Base-by-base conservation (phyloP, 2,888 invertebrate genomes). In the Platerodrilus igneus region DNA sequence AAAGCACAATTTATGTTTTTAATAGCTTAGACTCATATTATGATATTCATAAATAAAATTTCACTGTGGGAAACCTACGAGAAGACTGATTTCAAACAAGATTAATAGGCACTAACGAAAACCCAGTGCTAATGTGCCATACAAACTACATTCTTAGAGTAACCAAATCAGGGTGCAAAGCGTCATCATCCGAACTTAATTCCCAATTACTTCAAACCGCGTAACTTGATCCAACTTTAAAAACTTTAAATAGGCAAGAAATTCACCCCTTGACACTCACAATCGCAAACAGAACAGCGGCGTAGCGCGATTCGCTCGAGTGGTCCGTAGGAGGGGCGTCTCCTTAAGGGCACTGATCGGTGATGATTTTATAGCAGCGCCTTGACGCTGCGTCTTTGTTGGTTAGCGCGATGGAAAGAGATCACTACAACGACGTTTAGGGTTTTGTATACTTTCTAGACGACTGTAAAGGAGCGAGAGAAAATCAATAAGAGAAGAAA, bases 401-500 rank as follows among this genome's bases (percentile, higher is more conserved):
- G 47, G 39, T 47, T 50, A 50, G 49, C 48, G 49, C 27, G 47
- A 42, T 45, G 42, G 52, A 48, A 48, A 52, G 47, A 47, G 43
- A 43, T 26, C 41, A 28, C 45, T 25, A 37, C 32, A n/a, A n/a
- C n/a, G n/a, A n/a, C n/a, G n/a, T n/a, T n/a, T n/a, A 39, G 45
- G 45, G 35, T 41, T 44, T 35, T 31, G 26, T 55, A 50, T 52
- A 52, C 41, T 44, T 43, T 40, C 53, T 51, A 48, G 52, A 53
- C 55, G 57, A 56, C 50, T 51, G 58, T 53, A 52, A 56, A 56
- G 52, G 59, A 57, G 54, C 58, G 55, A 59, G 60, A 60, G 66
- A 67, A 68, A 68, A 68, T 68, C 68, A 68, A 68, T 68, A 68
- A 67, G 64, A 63, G 66, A 67, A 67, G 67, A 68, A 68, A 67